phyloP scores from a whole-genome alignment of 1,140 invertebrate species.

The Grapholita molesta region DNA sequence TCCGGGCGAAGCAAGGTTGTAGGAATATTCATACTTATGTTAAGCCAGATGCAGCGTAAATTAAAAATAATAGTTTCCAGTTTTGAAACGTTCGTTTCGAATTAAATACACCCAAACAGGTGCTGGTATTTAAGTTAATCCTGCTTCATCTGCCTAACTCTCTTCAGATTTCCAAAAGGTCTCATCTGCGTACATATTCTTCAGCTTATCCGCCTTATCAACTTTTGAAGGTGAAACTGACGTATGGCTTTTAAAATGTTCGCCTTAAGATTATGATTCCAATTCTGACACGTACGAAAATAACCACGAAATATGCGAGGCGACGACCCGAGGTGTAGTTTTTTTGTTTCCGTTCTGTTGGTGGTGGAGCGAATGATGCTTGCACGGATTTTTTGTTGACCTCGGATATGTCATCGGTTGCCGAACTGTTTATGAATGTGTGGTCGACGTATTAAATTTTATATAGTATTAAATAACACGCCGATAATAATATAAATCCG shows the following conservation, averaged over 20 bases:
- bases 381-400: slow-evolving; percentile 2
- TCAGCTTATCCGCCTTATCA: neutral
- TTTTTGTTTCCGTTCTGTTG: slow-evolving; percentile 17
- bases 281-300: slow-evolving; percentile 47
- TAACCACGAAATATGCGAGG: slow-evolving; percentile 38
- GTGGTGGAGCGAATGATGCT: neutral
- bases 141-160: slow-evolving; percentile 45
- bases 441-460: neutral
- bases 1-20: no score
- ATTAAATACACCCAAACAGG: slow-evolving; percentile 54
- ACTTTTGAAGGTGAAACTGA: slow-evolving; percentile 24
- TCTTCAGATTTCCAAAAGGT: neutral
- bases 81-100: slow-evolving; percentile 40
- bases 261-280: slow-evolving; percentile 44
- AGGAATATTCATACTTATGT: neutral
- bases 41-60: slow-evolving; percentile 20
- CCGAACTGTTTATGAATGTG: neutral
- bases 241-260: slow-evolving; percentile 56
- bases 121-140: slow-evolving; percentile 67
- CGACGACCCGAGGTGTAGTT: slow-evolving; percentile 40
- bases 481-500: no score
- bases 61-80: slow-evolving; percentile 56
- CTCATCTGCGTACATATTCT: neutral
- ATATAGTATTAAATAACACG: neutral
- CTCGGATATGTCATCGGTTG: neutral